Evolutionary conservation across 64 coral and sea anemone genomes (phyloP).

Genomic region (Catalaphyllia jardinei): DNA sequence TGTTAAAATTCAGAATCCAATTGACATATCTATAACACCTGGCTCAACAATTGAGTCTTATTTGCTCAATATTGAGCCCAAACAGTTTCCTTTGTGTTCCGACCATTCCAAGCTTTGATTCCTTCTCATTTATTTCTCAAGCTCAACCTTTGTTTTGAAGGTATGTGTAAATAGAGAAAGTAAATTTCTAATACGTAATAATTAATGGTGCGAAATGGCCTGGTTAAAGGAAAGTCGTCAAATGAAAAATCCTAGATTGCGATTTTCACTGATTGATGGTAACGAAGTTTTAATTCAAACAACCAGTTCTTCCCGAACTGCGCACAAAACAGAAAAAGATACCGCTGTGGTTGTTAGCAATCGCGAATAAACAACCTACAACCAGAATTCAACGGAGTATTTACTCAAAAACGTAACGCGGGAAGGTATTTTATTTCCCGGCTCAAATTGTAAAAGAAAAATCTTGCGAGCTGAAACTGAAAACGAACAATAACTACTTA

Average conservation of each 20-base stretch:
- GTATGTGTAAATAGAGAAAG: background rate
- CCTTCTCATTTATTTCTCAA: background rate
- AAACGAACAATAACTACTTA: no score
- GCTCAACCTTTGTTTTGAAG: background rate
- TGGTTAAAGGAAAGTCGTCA: background rate
- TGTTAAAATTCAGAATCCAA: background rate
- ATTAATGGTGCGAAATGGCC: background rate
- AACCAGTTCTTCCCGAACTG: no score
- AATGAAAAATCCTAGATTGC: background rate
- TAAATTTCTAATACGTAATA: background rate
- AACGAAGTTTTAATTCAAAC: background rate
- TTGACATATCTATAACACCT: background rate
- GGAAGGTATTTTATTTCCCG: background rate
- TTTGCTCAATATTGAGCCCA: background rate
- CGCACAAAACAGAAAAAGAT: no score
- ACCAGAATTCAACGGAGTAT: background rate
- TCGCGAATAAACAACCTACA: background rate
- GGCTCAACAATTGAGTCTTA: background rate
- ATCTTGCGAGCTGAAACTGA: background rate
- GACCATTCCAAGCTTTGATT: background rate
- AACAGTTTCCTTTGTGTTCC: background rate
- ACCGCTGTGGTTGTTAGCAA: no score
- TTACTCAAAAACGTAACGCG: background rate
- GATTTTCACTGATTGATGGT: background rate
- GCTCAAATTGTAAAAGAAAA: background rate